Evolutionary conservation across 2,797 vertebrate species (phyloP).

Genomic region (Notoglanidium macrostoma): DNA sequence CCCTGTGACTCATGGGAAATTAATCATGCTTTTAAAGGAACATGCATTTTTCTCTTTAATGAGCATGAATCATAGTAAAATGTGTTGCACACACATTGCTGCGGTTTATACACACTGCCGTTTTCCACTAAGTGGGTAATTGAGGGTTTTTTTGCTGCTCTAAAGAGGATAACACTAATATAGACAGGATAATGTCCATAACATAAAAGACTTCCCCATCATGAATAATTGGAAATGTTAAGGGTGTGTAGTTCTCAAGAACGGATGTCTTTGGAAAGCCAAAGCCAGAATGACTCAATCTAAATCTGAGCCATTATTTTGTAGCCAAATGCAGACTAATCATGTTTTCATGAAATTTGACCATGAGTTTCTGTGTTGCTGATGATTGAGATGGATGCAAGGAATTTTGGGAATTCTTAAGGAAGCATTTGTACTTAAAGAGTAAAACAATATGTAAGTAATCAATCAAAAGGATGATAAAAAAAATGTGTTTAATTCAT

Average conservation of each 20-base stretch:
- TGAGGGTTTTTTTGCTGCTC: neutral
- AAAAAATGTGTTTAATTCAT: neutral
- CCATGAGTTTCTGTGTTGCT: neutral
- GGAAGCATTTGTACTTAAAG: neutral
- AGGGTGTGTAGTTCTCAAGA: neutral
- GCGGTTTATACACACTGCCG: slow-evolving; percentile 31
- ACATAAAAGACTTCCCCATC: neutral
- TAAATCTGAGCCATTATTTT: neutral
- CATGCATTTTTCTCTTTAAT: slow-evolving; percentile 39
- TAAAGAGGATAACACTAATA: neutral
- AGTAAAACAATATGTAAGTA: neutral
- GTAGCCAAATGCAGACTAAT: neutral
- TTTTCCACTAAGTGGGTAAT: slow-evolving; percentile 28
- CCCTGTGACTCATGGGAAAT: slow-evolving; percentile 48
- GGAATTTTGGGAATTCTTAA: neutral
- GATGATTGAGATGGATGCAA: neutral
- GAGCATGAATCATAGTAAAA: slow-evolving; percentile 43
- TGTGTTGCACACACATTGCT: slow-evolving; percentile 24
- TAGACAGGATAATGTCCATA: slow-evolving; percentile 1
- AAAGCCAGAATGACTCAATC: neutral
- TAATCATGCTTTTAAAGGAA: slow-evolving; percentile 44
- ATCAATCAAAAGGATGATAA: neutral
- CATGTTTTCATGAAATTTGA: no score
- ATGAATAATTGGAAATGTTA: neutral
- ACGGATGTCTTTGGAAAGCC: neutral